Evolutionary conservation across 2,888 invertebrate species (phyloP), one percentile per base, ranked within the genome.

Genomic region (Nowickia ferox): DNA sequence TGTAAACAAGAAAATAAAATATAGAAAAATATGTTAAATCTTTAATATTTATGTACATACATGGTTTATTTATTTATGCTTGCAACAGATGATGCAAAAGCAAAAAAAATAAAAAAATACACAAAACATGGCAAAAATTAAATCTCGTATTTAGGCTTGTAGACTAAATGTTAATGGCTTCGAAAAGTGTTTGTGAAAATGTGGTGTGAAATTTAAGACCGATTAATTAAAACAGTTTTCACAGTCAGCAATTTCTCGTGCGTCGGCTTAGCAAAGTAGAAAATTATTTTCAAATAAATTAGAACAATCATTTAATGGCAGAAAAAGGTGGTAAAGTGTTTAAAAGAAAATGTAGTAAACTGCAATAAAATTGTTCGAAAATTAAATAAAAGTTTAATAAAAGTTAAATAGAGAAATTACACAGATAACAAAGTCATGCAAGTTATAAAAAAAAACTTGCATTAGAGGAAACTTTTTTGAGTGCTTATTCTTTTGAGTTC

Each of bases 191-290:
- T n/a, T 63, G 40, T 66, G 68, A 84, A 72, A 46, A 59, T 59
- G 2, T 63, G 53, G 48, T 69, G 51, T 59, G 72, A 80, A 80
- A 68, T 72, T 74, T 55, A 76, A 61, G 66, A 1, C 8, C 42
- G 17, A 22, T 76, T 80, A 84, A 84, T 71, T 79, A 63, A 79
- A 69, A 69, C 63, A 44, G 78, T 63, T 84, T 84, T 84, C 63
- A 69, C 63, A 75, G 68, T 51, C 65, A 42, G 65, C 46, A 44
- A 38, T 38, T 81, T 75, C 30, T 30, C 22, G 5, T 44, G 13
- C n/a, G n/a, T 4, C 19, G 4, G 9, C 13, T 51, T 51, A 74
- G 15, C 55, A 51, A 30, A 48, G 40, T 48, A 3, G 17, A 38
- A 59, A 19, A 48, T 48, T 11, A 6, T 68, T 19, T 22, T 42